Evolutionary conservation across 2,888 invertebrate genomes (phyloP), one percentile per base, ranked within the genome.

Genomic region (Barypeithes pellucidus): DNA sequence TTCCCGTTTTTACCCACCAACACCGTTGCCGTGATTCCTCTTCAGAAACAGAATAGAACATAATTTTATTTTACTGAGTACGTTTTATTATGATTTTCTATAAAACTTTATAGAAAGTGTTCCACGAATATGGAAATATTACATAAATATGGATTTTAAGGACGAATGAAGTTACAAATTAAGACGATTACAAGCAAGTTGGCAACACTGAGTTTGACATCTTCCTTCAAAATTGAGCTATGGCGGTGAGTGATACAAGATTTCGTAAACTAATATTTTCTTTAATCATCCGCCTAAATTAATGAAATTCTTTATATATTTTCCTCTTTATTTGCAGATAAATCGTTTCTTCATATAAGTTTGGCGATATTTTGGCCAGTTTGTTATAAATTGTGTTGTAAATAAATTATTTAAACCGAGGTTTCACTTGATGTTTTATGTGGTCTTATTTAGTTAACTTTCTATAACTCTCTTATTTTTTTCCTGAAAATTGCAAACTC

Each of bases 221-320:
- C 69, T 81, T 81, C 81, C 80, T 82, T 81, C 79, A 79, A 79
- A 77, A 75, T 67, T 75, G 67, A 79, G 79, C 77, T 80, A 85
- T 85, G 85, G 84, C 84, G 84, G 85, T 85, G 82, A 84, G 85
- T 84, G 47, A 66, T 20, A 18, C n/a, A 11, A n/a, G 52, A 39
- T 61, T 61, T 67, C 61, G 29, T 11, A 11, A 9, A 60, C 7
- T 20, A 39, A 8, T 29, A 41, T 52, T 66, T 61, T 72, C 67
- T 54, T 16, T 18, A 60, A 67, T 52, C 72, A 72, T 72, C 72
- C 9, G 18, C 22, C 8, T 33, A 18, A 29, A 33, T 29, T n/a
- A 33, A 18, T 33, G 54, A 22, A 22, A 14, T 12, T 50, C 29
- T n/a, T n/a, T 2, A 12, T 3, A 22, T 2, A 9, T 43, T 43